Evolutionary conservation across 2,797 vertebrate species (phyloP).

Genomic region (Nannoperca australis): DNA sequence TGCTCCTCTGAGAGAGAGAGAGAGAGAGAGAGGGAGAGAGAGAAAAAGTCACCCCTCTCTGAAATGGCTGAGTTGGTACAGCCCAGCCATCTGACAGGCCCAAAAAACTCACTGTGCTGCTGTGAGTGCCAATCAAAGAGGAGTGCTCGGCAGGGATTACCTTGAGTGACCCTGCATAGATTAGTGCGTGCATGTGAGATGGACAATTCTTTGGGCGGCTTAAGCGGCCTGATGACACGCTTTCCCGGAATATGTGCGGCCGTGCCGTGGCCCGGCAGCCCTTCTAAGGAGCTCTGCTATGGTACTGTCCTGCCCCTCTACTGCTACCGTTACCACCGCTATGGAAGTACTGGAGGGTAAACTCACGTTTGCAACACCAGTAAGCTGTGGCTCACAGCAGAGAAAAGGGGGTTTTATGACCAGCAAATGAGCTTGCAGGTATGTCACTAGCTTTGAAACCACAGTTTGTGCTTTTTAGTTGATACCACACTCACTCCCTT

Average conservation of each 20-base stretch:
- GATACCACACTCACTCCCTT: neutral
- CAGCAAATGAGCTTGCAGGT: conserved; percentile 89
- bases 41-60: conserved; percentile 62
- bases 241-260: conserved; percentile 90
- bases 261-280: conserved; percentile 84
- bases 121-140: conserved; percentile 88
- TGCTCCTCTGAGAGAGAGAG: conserved; percentile 25
- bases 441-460: conserved; percentile 73
- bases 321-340: conserved; percentile 73
- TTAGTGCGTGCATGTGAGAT: conserved; percentile 88
- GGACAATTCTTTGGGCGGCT: conserved; percentile 89
- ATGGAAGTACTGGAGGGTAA: conserved; percentile 80
- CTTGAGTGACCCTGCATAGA: conserved; percentile 88
- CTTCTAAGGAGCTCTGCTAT: conserved; percentile 83
- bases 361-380: conserved; percentile 72
- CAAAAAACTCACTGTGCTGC: conserved; percentile 85
- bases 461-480: conserved; percentile 34
- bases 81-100: conserved; percentile 85
- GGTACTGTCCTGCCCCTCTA: conserved; percentile 81
- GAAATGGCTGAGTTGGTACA: conserved; percentile 79
- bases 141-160: conserved; percentile 86
- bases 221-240: conserved; percentile 90
- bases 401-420: conserved; percentile 73
- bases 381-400: conserved; percentile 77
- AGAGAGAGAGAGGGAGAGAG: conserved; percentile 6